A percentile compares a stretch with the other conserved stretches of the same genome.
phyloP scores from a whole-genome alignment of 1,140 invertebrate genomes.

The Microplitis mediator region DNA sequence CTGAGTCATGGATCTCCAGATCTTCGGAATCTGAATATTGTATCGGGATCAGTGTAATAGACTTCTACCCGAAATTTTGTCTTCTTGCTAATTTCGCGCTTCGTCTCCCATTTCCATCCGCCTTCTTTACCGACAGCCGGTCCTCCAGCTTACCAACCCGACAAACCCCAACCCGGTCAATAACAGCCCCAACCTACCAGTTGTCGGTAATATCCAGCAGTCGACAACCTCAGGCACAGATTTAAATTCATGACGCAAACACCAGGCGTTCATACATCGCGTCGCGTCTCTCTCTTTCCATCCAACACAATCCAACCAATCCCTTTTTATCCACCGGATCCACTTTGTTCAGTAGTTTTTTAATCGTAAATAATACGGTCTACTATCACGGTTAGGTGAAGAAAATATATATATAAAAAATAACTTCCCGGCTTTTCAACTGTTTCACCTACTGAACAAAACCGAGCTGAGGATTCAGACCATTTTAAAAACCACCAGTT shows the following conservation, averaged over 20 bases:
- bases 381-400: not conserved
- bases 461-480: not conserved
- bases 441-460: not conserved
- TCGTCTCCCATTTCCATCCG: too few species aligned
- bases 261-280: not conserved
- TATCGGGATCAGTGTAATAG: too few species aligned
- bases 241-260: not conserved
- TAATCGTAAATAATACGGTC: conserved; percentile 27
- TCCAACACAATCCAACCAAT: not conserved
- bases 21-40: too few species aligned
- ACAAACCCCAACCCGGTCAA: too few species aligned
- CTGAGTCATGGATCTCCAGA: too few species aligned
- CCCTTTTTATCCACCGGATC: conserved; percentile 27
- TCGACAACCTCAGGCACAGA: too few species aligned
- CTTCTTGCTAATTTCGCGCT: too few species aligned
- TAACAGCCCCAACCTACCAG: too few species aligned
- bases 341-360: conserved; percentile 9
- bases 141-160: too few species aligned
- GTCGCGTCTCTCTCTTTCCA: not conserved
- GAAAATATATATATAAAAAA: conserved; percentile 1
- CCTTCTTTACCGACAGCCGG: too few species aligned
- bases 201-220: too few species aligned
- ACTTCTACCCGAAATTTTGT: too few species aligned
- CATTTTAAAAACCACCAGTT: not conserved
- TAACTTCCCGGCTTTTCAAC: conserved; percentile 9